Conservation (phyloP, 2,797 vertebrate genomes). For the Champsocephalus esox region DNA sequence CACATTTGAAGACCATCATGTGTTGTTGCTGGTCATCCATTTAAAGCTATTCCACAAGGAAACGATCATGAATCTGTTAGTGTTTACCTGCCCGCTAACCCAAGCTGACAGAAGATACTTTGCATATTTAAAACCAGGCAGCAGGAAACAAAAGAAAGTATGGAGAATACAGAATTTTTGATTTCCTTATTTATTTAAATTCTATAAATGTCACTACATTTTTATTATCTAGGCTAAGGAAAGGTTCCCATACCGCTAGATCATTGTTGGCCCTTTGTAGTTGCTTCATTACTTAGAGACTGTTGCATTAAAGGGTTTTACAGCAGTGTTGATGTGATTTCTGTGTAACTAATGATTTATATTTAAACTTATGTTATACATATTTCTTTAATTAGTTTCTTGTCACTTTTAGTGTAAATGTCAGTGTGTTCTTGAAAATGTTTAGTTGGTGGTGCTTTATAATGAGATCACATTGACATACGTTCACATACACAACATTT, state of each 20-base stretch:
- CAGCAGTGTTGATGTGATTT: neutral
- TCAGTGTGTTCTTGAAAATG: neutral
- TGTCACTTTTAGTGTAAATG: neutral
- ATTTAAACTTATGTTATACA: neutral
- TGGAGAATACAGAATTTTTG: neutral
- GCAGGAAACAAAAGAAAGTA: conserved; percentile 6
- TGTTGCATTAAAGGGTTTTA: conserved; percentile 1
- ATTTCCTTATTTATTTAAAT: neutral
- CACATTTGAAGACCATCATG: neutral
- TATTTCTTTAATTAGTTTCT: neutral
- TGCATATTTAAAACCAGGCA: neutral
- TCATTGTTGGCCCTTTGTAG: neutral
- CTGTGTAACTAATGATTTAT: neutral
- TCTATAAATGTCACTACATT: neutral
- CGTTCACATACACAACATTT: too few relatives aligned
- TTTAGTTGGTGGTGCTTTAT: neutral
- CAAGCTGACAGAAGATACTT: neutral
- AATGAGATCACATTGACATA: neutral
- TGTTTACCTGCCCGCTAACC: neutral
- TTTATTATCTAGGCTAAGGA: neutral
- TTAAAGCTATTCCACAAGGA: conserved; percentile 18
- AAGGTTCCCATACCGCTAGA: neutral
- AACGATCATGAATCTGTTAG: neutral
- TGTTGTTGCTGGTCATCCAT: neutral
- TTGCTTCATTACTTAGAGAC: neutral